These are phyloP conservation scores for Gobius niger DNA, from an alignment of 2,113 vertebrate species.

Conservation along the genomic window DNA sequence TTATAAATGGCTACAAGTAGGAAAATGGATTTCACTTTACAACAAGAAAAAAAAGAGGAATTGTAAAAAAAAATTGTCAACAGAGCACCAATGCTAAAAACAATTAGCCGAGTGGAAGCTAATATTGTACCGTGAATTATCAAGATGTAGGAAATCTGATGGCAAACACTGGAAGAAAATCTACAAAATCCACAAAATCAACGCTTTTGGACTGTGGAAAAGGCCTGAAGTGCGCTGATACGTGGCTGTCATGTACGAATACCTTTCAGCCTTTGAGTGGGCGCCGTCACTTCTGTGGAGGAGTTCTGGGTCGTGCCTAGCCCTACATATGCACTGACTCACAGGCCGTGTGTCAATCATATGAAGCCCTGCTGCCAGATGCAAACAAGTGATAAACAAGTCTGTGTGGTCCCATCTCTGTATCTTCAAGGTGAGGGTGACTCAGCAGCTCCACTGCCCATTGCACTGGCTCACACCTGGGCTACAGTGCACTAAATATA, in stretches of 20 bases:
- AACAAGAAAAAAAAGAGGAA: no score
- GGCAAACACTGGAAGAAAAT: no score
- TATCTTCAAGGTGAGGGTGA: constrained; percentile 19
- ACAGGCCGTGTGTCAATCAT: constrained; percentile 59
- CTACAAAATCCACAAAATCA: no score
- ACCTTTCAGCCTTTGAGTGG: constrained; percentile 36
- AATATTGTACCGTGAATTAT: no score
- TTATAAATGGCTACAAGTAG: no score
- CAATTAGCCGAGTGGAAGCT: no score
- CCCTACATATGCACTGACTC: constrained; percentile 51
- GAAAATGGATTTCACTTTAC: no score
- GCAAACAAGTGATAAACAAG: constrained; percentile 58
- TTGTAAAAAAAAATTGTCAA: no score
- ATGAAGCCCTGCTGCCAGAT: constrained; percentile 38
- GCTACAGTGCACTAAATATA: constrained; percentile 26
- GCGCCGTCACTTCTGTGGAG: constrained; percentile 10
- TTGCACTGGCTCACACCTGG: constrained; percentile 45
- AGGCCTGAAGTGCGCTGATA: background rate
- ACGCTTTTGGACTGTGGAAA: background rate
- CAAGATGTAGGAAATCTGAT: no score
- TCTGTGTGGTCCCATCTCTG: constrained; percentile 43
- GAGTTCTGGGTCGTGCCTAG: constrained; percentile 11
- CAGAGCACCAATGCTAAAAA: no score
- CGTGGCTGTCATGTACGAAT: constrained; percentile 35
- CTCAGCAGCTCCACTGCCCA: constrained; percentile 31